phyloP scores from a whole-genome alignment of 2,888 invertebrate genomes.

The Leptopilina myrica region DNA sequence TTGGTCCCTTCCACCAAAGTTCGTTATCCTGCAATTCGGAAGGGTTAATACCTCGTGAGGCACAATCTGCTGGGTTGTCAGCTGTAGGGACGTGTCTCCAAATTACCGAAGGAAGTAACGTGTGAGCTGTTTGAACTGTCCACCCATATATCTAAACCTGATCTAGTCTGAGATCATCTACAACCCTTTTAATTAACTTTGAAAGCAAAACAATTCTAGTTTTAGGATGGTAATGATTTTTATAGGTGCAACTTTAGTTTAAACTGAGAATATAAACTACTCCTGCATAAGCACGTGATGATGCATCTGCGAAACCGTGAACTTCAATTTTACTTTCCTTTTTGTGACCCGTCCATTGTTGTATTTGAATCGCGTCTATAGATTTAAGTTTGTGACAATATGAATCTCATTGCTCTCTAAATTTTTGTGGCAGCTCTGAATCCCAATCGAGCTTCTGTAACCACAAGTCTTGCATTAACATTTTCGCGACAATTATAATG shows the following conservation, averaged over 20 bases:
- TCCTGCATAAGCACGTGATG: slow-evolving; percentile 40
- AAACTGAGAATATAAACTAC: slow-evolving; percentile 39
- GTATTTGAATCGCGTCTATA: slow-evolving; percentile 20
- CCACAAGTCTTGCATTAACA: slow-evolving; percentile 40
- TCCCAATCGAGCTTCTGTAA: slow-evolving; percentile 36
- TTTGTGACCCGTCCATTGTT: slow-evolving; percentile 25
- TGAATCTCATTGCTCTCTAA: not conserved
- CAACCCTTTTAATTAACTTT: slow-evolving; percentile 38
- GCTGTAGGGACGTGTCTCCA: slow-evolving; percentile 53
- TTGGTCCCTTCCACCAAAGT: slow-evolving; percentile 60
- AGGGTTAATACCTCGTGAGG: slow-evolving; percentile 55
- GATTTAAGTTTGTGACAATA: not conserved
- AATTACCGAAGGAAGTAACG: not conserved
- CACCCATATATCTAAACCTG: slow-evolving; percentile 45
- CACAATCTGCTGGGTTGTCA: slow-evolving; percentile 59
- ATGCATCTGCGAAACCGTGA: slow-evolving; percentile 47
- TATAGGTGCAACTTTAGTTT: slow-evolving; percentile 48
- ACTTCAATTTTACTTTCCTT: slow-evolving; percentile 3
- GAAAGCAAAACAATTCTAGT: slow-evolving; percentile 41
- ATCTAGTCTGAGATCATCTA: not conserved
- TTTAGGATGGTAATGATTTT: slow-evolving; percentile 44
- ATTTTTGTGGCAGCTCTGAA: not conserved
- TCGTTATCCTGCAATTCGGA: slow-evolving; percentile 43
- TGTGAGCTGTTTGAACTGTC: slow-evolving; percentile 50
- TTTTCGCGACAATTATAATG: slow-evolving; percentile 33